Conservation (phyloP, 2,888 invertebrate genomes). For the Nyleta sp. region DNA sequence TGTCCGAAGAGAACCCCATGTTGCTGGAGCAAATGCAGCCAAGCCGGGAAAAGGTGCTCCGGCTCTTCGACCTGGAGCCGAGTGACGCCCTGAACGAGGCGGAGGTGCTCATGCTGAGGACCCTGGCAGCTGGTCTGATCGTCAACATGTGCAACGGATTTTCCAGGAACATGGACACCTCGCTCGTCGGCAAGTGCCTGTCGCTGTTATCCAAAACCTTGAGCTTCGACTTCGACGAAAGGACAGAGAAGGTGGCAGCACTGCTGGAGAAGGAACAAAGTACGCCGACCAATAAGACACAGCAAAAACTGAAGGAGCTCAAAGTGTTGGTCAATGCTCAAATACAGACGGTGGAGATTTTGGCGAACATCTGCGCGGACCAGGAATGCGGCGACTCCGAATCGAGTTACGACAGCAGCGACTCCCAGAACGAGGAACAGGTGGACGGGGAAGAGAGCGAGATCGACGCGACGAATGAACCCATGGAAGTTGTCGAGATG, state of each 20-base stretch:
- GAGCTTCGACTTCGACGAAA: slow-evolving; percentile 84
- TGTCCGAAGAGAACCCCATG: slow-evolving; percentile 87
- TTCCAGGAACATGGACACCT: slow-evolving; percentile 57
- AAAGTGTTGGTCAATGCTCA: slow-evolving; percentile 86
- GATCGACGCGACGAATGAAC: slow-evolving; percentile 66
- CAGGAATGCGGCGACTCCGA: slow-evolving; percentile 79
- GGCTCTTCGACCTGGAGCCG: slow-evolving; percentile 75
- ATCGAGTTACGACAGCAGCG: slow-evolving; percentile 81
- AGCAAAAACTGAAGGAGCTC: slow-evolving; percentile 83
- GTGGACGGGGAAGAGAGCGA: slow-evolving; percentile 35
- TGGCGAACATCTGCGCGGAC: slow-evolving; percentile 89
- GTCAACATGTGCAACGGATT: slow-evolving; percentile 83
- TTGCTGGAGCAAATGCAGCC: slow-evolving; percentile 84
- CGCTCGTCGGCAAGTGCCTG: slow-evolving; percentile 83
- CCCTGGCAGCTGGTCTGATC: slow-evolving; percentile 85
- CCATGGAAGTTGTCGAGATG: slow-evolving; percentile 75
- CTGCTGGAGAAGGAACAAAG: slow-evolving; percentile 83
- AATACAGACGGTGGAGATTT: slow-evolving; percentile 87
- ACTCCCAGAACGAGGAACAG: slow-evolving; percentile 77
- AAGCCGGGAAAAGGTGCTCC: slow-evolving; percentile 79
- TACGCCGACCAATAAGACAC: slow-evolving; percentile 82
- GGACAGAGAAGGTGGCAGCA: slow-evolving; percentile 83
- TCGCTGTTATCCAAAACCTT: slow-evolving; percentile 84
- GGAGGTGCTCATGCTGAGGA: slow-evolving; percentile 83
- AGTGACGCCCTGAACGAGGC: slow-evolving; percentile 82